phyloP scores from a whole-genome alignment of 2,888 invertebrate species.

The Eupithecia abbreviata region DNA sequence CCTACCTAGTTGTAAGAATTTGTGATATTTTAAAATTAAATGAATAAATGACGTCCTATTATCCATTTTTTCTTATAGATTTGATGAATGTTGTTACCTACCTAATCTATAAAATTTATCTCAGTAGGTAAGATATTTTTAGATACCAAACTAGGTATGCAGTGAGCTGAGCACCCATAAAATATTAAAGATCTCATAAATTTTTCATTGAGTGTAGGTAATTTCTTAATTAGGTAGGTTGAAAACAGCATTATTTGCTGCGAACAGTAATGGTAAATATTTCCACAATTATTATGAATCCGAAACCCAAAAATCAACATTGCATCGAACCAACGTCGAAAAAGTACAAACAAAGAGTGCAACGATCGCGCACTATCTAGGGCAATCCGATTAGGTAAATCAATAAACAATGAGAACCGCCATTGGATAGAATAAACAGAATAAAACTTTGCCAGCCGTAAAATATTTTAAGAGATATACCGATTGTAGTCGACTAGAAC shows the following conservation, averaged over 20 bases:
- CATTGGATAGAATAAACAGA: not conserved
- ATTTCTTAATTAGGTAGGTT: not conserved
- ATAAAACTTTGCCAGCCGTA: not conserved
- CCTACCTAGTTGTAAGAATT: conserved; percentile 17
- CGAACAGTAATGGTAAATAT: not conserved
- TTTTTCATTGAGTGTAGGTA: not conserved
- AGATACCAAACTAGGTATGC: not conserved
- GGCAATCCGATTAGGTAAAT: conserved; percentile 42
- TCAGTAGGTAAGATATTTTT: not conserved
- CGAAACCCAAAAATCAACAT: not conserved
- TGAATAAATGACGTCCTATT: not conserved
- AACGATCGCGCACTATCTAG: conserved; percentile 41
- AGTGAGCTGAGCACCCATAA: not conserved
- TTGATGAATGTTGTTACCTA: not conserved
- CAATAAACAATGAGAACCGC: conserved; percentile 38
- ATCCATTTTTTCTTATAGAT: not conserved
- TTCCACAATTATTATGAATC: not conserved
- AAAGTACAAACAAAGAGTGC: conserved; percentile 44
- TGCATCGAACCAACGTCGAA: conserved; percentile 1
- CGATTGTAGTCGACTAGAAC: not conserved
- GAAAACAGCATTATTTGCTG: not conserved
- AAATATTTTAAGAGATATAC: not conserved
- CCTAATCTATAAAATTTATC: not conserved
- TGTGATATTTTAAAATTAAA: conserved; percentile 20
- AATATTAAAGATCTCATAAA: not conserved